Evolutionary conservation across 1,140 invertebrate genomes (phyloP).

Genomic region (Cydia strobilella): DNA sequence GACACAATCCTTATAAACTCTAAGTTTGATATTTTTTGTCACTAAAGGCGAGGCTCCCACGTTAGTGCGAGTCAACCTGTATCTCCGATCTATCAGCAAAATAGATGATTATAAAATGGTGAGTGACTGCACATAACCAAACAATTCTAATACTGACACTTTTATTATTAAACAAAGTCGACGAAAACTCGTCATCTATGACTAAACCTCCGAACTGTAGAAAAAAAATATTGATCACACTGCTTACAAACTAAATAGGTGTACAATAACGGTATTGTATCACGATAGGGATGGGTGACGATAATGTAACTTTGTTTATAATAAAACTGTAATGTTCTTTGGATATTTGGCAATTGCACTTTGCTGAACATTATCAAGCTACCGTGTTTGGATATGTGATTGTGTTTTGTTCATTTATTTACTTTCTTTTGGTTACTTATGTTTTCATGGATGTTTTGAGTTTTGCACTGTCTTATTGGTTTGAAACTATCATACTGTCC

Average conservation of each 20-base stretch:
- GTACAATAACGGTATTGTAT: background rate
- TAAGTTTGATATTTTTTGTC: constrained; percentile 61
- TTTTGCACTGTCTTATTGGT: constrained; percentile 56
- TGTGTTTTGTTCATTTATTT: constrained; percentile 49
- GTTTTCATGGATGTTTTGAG: constrained; percentile 43
- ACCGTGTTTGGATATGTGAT: constrained; percentile 67
- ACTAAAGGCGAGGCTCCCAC: constrained; percentile 86
- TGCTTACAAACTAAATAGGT: background rate
- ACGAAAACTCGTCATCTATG: background rate
- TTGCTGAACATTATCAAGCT: constrained; percentile 70
- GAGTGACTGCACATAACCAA: constrained; percentile 82
- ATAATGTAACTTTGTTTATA: constrained; percentile 66
- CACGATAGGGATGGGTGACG: constrained; percentile 19
- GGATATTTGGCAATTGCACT: constrained; percentile 72
- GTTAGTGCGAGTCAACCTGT: constrained; percentile 94
- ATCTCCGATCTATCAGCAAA: constrained; percentile 97
- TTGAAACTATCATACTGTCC: constrained; percentile 44
- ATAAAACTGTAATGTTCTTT: constrained; percentile 60
- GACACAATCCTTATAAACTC: background rate
- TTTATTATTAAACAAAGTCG: constrained; percentile 73
- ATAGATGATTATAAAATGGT: constrained; percentile 99
- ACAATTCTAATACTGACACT: constrained; percentile 54
- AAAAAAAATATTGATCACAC: background rate
- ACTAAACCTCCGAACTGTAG: background rate
- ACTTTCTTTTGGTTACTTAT: constrained; percentile 46